Evolutionary conservation across 2,797 vertebrate genomes (phyloP).

Genomic region (Thamnophis elegans): DNA sequence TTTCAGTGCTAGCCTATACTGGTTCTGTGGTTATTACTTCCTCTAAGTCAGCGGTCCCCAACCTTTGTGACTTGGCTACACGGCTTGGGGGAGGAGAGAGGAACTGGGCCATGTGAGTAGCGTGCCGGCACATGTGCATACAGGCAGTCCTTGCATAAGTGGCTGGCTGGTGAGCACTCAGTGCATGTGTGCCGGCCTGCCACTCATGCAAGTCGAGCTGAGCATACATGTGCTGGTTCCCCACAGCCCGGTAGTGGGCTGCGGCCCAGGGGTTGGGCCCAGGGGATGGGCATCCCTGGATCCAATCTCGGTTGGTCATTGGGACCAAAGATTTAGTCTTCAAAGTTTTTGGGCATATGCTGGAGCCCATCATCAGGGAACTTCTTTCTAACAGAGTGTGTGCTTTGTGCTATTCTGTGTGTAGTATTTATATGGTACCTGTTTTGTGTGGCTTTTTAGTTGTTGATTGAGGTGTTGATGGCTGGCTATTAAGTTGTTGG

Average conservation of each 20-base stretch:
- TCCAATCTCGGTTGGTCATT: not conserved
- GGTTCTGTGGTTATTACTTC: too few relatives aligned
- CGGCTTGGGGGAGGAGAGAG: too few relatives aligned
- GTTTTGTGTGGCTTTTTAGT: not conserved
- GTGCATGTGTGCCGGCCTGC: not conserved
- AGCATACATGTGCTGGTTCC: fast-evolving
- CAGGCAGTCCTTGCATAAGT: not conserved
- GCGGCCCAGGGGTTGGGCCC: too few relatives aligned
- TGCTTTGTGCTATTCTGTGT: not conserved
- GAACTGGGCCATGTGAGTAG: too few relatives aligned
- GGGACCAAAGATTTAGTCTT: not conserved
- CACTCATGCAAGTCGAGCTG: not conserved
- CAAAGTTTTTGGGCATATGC: not conserved
- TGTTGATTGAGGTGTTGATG: not conserved
- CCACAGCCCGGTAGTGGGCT: too few relatives aligned
- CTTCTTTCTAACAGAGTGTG: not conserved
- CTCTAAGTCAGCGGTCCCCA: too few relatives aligned
- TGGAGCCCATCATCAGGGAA: not conserved
- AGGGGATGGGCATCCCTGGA: not conserved
- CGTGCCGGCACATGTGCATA: too few relatives aligned
- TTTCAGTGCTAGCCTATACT: too few relatives aligned
- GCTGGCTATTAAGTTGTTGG: not conserved
- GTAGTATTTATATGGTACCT: not conserved
- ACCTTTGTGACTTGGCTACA: too few relatives aligned
- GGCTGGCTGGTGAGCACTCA: not conserved